A percentile compares a stretch with the other conserved stretches of the same genome.
Conservation (phyloP, 2,888 invertebrate species). For the Chamaedrilus cognettii region DNA sequence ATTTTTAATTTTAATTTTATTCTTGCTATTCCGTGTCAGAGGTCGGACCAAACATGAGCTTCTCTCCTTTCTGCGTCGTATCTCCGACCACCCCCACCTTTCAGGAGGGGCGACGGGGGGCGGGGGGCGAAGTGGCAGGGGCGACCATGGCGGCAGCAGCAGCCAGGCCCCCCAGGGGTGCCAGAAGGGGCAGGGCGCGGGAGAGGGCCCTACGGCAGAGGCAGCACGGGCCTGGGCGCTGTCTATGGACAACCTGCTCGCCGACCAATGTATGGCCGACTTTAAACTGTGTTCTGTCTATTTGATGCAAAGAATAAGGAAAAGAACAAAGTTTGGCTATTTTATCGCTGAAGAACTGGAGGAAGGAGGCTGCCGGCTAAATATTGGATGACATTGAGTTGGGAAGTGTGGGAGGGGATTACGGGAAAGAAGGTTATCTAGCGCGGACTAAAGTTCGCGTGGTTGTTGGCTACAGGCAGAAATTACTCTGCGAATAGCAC, state of each 20-base stretch:
- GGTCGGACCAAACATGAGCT: background rate
- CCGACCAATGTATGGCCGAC: background rate
- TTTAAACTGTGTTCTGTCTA: background rate
- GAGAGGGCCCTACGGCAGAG: background rate
- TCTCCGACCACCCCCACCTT: background rate
- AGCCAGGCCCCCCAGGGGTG: background rate
- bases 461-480: too few relatives aligned
- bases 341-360: too few relatives aligned
- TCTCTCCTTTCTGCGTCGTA: background rate
- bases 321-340: too few relatives aligned
- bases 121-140: background rate
- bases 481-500: too few relatives aligned
- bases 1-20: too few relatives aligned
- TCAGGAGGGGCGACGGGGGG: background rate
- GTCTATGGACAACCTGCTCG: background rate
- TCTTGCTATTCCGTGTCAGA: too few relatives aligned
- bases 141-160: background rate
- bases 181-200: background rate
- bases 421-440: too few relatives aligned
- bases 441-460: too few relatives aligned
- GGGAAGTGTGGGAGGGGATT: too few relatives aligned
- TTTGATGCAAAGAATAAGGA: too few relatives aligned
- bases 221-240: background rate
- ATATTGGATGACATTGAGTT: too few relatives aligned
- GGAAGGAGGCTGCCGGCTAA: too few relatives aligned